phyloP scores from a whole-genome alignment of 1,140 invertebrate species.

The Drosophila azteca region DNA sequence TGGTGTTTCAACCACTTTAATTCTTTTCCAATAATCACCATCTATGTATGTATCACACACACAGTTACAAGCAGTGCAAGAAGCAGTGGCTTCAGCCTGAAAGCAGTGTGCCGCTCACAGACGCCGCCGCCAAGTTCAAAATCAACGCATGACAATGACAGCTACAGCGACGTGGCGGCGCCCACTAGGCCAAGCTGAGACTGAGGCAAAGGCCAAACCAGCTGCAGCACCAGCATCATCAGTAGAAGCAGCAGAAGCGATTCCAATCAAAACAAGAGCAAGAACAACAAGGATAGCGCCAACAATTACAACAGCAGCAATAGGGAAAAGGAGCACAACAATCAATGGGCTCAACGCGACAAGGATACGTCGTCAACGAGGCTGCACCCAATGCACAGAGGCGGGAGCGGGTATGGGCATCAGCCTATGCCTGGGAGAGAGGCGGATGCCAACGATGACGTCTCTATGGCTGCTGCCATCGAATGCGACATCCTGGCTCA shows the following conservation, averaged over 20 bases:
- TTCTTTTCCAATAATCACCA: slow-evolving; percentile 40
- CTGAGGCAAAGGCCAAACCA: slow-evolving; percentile 8
- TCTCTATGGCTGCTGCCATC: slow-evolving; percentile 50
- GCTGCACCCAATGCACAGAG: slow-evolving; percentile 25
- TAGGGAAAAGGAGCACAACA: slow-evolving; percentile 13
- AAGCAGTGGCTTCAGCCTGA: slow-evolving; percentile 2
- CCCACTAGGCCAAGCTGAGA: slow-evolving; percentile 28
- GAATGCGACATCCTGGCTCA: slow-evolving; percentile 58
- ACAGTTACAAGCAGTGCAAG: slow-evolving; percentile 32
- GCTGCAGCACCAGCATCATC: slow-evolving; percentile 15
- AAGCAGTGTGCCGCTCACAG: slow-evolving; percentile 9
- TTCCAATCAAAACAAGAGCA: slow-evolving; percentile 13
- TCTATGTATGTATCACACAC: slow-evolving; percentile 18
- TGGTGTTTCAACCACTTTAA: too few species aligned
- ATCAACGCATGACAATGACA: slow-evolving; percentile 80
- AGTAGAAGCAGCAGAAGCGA: slow-evolving; percentile 12
- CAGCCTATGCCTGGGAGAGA: slow-evolving; percentile 21
- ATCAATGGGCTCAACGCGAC: slow-evolving; percentile 56
- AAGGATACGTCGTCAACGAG: slow-evolving; percentile 47
- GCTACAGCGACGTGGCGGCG: slow-evolving; percentile 56
- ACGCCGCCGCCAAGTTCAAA: slow-evolving; percentile 65
- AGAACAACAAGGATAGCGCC: slow-evolving; percentile 18
- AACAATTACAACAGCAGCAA: slow-evolving; percentile 12
- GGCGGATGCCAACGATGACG: slow-evolving; percentile 47
- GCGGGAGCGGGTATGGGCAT: slow-evolving; percentile 7